Base-by-base conservation (phyloP, 2,888 invertebrate species). In the Chymomyza amoena region DNA sequence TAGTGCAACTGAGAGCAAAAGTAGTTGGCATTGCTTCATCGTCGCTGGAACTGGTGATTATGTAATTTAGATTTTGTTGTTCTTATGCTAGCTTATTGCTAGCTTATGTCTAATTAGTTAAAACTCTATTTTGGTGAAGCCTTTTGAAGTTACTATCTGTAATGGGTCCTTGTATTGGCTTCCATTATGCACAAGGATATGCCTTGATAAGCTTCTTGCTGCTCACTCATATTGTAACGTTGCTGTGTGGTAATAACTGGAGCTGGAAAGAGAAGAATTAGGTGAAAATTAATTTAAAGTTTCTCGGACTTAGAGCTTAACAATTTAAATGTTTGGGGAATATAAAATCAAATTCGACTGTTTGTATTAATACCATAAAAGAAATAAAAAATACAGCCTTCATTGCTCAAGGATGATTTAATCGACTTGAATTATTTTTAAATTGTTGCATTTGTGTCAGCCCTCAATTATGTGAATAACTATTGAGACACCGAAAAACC, bases 1-100 rank as follows among this genome's bases (percentile, higher is more conserved):
- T 0, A 80, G 50, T 15, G 63, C 28, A 18, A 60, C 67, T 20
- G 62, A 62, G 6, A 79, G 16, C 54, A 81, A 63, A 62, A 86
- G 62, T 66, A 28, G 54, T 15, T 65, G 52, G 52, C 61, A 61
- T 54, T 63, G 69, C 74, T 69, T 68, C 72, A 69, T 76, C 50
- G 36, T 78, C 59, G 56, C 9, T 18, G 16, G 1, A 56, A 75
- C n/a, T 60, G 51, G 15, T 25, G 56, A 18, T 45, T 25, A 10
- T 52, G 39, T 61, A n/a, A n/a, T 15, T 28, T 15, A 52, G 59
- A 20, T 54, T 18, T 28, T n/a, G 59, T 59, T 59, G 28, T 59
- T 25, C 9, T 28, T 59, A 20, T 4, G n/a, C 54, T 54, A 6
- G 16, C 54, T 54, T 18, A 18, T 54, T n/a, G 57, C 15, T 13